Conservation (phyloP, 2,113 vertebrate genomes). For the Orientallactaga bullata region DNA sequence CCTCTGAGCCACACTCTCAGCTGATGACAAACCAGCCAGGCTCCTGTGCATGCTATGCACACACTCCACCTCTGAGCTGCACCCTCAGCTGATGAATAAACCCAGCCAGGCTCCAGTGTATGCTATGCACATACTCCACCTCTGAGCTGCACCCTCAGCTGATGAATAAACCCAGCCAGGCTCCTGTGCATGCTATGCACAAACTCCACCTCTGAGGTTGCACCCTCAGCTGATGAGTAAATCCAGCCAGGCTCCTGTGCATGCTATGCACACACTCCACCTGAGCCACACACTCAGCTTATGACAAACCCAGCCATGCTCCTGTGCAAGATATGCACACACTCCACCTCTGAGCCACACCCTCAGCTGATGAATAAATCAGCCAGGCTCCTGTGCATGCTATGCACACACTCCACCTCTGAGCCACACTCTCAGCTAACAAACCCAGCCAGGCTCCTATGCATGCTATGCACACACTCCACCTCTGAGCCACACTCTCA, state of each 20-base stretch:
- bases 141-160: neutral
- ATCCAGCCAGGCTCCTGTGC: neutral
- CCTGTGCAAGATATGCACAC: neutral
- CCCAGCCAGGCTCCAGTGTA: too few relatives aligned
- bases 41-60: too few relatives aligned
- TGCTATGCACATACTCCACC: too few relatives aligned
- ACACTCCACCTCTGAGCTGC: neutral
- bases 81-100: neutral
- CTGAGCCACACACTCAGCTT: neutral
- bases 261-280: neutral
- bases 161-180: neutral
- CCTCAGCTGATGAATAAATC: neutral
- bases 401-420: too few relatives aligned
- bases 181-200: neutral
- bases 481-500: neutral
- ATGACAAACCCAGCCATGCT: neutral
- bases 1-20: too few relatives aligned
- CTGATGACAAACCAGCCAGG: too few relatives aligned
- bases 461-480: too few relatives aligned
- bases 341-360: neutral
- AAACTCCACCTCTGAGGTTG: neutral
- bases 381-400: too few relatives aligned
- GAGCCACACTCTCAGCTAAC: too few relatives aligned
- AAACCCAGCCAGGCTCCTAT: too few relatives aligned
- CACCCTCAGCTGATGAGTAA: neutral